phyloP scores from a whole-genome alignment of 1,140 invertebrate species.

The Hypothenemus hampei region DNA sequence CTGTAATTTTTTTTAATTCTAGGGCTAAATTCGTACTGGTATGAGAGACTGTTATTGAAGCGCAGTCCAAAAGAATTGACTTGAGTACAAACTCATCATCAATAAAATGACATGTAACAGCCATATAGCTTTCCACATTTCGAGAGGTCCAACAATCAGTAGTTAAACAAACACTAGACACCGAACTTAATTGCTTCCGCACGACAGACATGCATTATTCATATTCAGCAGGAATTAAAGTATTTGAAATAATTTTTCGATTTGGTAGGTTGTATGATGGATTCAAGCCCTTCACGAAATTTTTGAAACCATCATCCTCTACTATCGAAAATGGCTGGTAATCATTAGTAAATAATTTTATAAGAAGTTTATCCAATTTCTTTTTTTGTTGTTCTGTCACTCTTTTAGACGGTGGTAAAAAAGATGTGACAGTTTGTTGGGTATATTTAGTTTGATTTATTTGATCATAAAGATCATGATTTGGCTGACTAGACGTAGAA shows the following conservation, averaged over 20 bases:
- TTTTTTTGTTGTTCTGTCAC: conserved; percentile 13
- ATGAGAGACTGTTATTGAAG: conserved; percentile 4
- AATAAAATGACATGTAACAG: conserved; percentile 25
- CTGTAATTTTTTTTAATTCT: conserved; percentile 23
- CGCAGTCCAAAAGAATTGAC: conserved; percentile 24
- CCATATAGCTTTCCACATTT: conserved; percentile 21
- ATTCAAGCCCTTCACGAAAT: conserved; percentile 30
- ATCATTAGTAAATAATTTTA: conserved; percentile 25
- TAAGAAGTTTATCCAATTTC: not conserved
- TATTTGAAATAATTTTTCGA: conserved; percentile 22
- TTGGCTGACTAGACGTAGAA: too few relatives aligned
- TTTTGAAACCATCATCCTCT: conserved; percentile 27
- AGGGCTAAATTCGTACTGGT: conserved; percentile 19
- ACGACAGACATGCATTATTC: conserved; percentile 7
- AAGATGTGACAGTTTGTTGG: not conserved
- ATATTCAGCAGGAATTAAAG: conserved; percentile 6
- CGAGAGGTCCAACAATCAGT: conserved; percentile 26
- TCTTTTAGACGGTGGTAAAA: conserved; percentile 14
- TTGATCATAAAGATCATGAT: not conserved
- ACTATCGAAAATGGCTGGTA: conserved; percentile 36
- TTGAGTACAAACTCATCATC: conserved; percentile 18
- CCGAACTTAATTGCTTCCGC: not conserved
- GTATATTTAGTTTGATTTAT: not conserved
- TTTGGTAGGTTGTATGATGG: conserved; percentile 29
- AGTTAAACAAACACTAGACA: conserved; percentile 6